Evolutionary conservation across 2,888 invertebrate genomes (phyloP).

Genomic region (Linnaemya vulpina): DNA sequence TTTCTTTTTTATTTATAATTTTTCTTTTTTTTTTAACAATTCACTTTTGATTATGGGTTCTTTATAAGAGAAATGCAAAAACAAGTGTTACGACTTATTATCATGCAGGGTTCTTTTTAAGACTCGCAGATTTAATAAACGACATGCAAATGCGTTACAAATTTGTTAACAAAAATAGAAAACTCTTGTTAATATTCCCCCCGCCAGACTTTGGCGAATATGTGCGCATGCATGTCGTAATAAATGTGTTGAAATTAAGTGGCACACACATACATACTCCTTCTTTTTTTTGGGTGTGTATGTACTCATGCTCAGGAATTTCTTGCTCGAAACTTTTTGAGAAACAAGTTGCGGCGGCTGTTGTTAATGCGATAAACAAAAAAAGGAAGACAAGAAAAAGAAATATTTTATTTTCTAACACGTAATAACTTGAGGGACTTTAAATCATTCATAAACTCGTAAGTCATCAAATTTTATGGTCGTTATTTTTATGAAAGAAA

Average conservation of each 20-base stretch:
- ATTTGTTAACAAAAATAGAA: not conserved
- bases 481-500: not conserved
- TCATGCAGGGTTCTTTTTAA: not conserved
- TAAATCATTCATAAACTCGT: slow-evolving; percentile 43
- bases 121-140: not conserved
- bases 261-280: not conserved
- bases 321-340: not conserved
- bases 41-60: too few relatives aligned
- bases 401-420: not conserved
- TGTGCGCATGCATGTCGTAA: not conserved
- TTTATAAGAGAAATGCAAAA: too few relatives aligned
- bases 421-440: slow-evolving; percentile 56
- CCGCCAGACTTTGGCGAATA: not conserved
- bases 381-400: not conserved
- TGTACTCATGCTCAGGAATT: not conserved
- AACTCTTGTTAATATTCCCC: not conserved
- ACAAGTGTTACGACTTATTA: too few relatives aligned
- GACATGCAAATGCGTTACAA: slow-evolving; percentile 9
- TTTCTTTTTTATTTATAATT: too few relatives aligned
- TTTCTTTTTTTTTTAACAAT: too few relatives aligned
- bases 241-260: not conserved
- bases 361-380: slow-evolving; percentile 1
- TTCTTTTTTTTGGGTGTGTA: not conserved
- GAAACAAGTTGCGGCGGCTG: not conserved
- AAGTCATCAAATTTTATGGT: slow-evolving; percentile 52